Conservation (phyloP, 2,113 vertebrate species). For the Neotragus pygmaeus region DNA sequence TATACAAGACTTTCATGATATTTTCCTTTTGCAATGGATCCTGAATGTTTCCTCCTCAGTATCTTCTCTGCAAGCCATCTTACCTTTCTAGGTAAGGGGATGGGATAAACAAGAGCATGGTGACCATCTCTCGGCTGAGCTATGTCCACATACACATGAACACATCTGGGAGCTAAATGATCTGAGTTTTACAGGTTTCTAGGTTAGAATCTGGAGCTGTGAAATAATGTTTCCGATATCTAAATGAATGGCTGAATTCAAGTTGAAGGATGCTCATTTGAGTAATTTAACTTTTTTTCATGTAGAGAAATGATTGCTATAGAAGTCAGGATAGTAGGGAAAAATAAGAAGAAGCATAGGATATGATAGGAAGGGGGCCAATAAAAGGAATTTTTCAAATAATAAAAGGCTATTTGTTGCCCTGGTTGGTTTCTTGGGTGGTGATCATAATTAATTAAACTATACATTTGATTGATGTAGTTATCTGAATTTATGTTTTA, state of each 20-base stretch:
- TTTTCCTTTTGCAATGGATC: not conserved
- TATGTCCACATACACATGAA: not conserved
- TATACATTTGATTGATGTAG: not conserved
- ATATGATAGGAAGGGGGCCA: accelerated
- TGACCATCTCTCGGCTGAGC: not conserved
- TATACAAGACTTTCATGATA: not conserved
- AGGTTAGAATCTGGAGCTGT: not conserved
- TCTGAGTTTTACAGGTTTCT: not conserved
- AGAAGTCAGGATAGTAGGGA: not conserved
- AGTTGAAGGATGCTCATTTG: not conserved
- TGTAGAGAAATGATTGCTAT: not conserved
- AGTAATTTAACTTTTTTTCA: not conserved
- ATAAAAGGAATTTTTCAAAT: not conserved
- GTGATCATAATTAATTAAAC: not conserved
- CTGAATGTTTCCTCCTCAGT: not conserved
- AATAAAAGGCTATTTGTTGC: not conserved
- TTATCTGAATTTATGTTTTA: not conserved
- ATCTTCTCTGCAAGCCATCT: not conserved
- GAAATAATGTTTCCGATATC: not conserved
- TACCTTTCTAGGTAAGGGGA: not conserved
- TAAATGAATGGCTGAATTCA: not conserved
- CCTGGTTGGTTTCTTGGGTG: not conserved
- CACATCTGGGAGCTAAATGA: not conserved
- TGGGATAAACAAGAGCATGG: not conserved
- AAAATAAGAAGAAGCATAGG: not conserved